Conservation (phyloP, 1,140 invertebrate genomes). For the Lycorma delicatula region DNA sequence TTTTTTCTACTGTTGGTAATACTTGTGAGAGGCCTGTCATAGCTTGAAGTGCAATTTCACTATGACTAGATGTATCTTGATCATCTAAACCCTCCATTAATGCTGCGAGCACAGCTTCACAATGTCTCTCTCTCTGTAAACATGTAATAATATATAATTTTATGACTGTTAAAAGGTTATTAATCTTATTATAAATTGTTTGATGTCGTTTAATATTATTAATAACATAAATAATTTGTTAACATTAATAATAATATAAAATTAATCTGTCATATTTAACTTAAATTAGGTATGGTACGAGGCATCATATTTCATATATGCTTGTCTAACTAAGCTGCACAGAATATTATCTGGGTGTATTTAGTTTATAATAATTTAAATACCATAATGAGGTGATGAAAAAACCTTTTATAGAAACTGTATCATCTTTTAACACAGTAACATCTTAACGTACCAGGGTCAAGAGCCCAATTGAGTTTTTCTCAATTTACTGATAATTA, state of each 20-base stretch:
- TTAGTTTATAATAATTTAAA: no score
- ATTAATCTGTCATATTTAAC: no score
- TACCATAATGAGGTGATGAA: no score
- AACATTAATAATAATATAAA: no score
- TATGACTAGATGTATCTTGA: conserved; percentile 36
- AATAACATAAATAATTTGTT: no score
- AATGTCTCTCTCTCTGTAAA: conserved; percentile 32
- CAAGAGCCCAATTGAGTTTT: neutral
- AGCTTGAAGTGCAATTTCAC: conserved; percentile 46
- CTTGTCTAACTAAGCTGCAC: no score
- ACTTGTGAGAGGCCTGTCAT: conserved; percentile 47
- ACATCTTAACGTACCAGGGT: neutral
- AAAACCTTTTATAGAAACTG: neutral
- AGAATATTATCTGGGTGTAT: no score
- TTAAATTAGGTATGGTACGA: no score
- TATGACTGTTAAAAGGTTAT: no score
- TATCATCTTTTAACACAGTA: neutral
- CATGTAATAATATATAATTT: conserved; percentile 1
- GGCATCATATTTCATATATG: no score
- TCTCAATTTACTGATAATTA: neutral
- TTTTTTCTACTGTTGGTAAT: conserved; percentile 29
- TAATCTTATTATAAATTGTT: no score
- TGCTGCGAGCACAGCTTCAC: conserved; percentile 35
- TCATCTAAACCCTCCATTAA: conserved; percentile 42
- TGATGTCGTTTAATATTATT: no score